Evolutionary conservation across 2,888 invertebrate species (phyloP).

Genomic region (Drosophila lacicola): DNA sequence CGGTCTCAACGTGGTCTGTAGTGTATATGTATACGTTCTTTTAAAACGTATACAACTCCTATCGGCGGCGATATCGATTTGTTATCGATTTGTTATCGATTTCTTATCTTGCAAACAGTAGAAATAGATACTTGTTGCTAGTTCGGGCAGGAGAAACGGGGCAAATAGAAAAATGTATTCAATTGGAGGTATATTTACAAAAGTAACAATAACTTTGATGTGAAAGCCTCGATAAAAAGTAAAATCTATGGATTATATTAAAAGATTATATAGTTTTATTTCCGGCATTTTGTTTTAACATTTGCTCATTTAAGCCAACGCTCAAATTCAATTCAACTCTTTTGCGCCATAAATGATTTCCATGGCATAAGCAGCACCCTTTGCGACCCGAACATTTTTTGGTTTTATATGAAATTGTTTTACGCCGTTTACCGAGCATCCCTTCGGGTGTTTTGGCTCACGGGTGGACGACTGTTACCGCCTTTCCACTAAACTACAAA

Average conservation of each 20-base stretch:
- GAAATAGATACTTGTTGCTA: neutral
- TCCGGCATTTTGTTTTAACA: conserved; percentile 5
- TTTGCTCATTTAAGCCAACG: conserved; percentile 30
- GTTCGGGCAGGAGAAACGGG: no score
- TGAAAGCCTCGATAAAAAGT: neutral
- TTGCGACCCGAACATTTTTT: conserved; percentile 64
- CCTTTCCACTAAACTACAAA: conserved; percentile 39
- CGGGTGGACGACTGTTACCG: conserved; percentile 11
- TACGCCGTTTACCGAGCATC: conserved; percentile 35
- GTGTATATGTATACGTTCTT: neutral
- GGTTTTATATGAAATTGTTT: conserved; percentile 69
- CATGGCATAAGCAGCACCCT: conserved; percentile 38
- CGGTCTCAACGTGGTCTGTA: neutral
- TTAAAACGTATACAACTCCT: neutral
- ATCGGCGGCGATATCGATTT: neutral
- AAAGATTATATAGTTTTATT: neutral
- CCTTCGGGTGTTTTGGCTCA: conserved; percentile 26
- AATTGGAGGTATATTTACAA: neutral
- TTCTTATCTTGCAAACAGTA: no score
- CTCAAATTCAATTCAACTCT: conserved; percentile 28
- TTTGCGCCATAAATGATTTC: conserved; percentile 45
- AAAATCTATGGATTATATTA: neutral
- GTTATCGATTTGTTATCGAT: no score
- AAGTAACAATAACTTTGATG: neutral
- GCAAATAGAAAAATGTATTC: neutral